Percentiles rank a stretch among this genome's conserved stretches.
phyloP scores from a whole-genome alignment of 1,140 invertebrate genomes.

The Drosophila sulfurigaster region DNA sequence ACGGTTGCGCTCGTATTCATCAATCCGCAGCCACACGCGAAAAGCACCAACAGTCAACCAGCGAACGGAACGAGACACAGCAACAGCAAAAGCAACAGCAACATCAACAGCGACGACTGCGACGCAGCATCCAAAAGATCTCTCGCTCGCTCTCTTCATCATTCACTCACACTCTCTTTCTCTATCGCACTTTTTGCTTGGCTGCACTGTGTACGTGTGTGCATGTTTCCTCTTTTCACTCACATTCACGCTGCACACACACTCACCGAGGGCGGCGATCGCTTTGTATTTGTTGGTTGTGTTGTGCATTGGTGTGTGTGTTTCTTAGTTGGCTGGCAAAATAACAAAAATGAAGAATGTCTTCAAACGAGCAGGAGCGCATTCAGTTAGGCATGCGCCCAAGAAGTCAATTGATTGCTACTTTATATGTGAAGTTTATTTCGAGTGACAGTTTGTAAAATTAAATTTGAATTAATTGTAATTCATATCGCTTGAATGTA shows the following conservation, averaged over 20 bases:
- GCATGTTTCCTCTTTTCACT: conserved; percentile 41
- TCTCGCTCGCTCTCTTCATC: conserved; percentile 42
- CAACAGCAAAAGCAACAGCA: conserved; percentile 5
- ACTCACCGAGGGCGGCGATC: conserved; percentile 65
- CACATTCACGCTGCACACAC: conserved; percentile 37
- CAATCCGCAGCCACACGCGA: conserved; percentile 53
- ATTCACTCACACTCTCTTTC: conserved; percentile 15
- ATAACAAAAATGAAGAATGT: conserved; percentile 80
- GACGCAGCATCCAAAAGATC: conserved; percentile 68
- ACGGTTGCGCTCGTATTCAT: conserved; percentile 65
- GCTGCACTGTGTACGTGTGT: conserved; percentile 15
- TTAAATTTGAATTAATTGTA: too few relatives aligned
- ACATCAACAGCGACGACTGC: conserved; percentile 37
- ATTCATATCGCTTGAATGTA: too few relatives aligned
- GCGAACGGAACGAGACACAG: conserved; percentile 14
- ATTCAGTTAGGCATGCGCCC: background rate
- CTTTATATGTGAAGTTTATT: too few relatives aligned
- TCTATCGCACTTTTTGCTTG: conserved; percentile 11
- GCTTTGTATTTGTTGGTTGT: conserved; percentile 70
- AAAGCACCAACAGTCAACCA: conserved; percentile 48
- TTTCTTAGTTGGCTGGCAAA: conserved; percentile 49
- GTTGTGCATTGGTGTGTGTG: conserved; percentile 45
- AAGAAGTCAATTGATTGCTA: background rate
- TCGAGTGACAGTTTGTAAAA: too few relatives aligned
- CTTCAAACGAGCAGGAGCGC: conserved; percentile 57